Evolutionary conservation across 2,888 invertebrate species (phyloP).

Genomic region (Listrodromus nycthemerus): DNA sequence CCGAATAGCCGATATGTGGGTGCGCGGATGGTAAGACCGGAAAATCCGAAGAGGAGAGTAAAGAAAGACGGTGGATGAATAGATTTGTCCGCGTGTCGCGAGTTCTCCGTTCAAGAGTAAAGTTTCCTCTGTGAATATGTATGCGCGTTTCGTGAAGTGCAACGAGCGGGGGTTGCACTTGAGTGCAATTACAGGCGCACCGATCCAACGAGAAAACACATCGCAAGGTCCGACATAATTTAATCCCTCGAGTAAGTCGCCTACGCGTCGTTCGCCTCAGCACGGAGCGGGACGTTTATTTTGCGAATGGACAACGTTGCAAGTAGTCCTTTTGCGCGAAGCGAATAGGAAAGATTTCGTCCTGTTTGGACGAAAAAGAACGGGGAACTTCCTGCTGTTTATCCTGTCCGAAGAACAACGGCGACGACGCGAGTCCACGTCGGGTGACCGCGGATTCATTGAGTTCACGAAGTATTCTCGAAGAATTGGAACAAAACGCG

Average conservation of each 20-base stretch:
- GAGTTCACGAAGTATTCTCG: neutral
- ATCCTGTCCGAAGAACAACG: constrained; percentile 34
- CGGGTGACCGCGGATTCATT: constrained; percentile 29
- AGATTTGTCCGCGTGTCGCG: constrained; percentile 56
- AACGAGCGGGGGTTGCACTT: constrained; percentile 65
- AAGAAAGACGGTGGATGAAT: constrained; percentile 43
- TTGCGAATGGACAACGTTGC: constrained; percentile 69
- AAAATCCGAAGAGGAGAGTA: constrained; percentile 38
- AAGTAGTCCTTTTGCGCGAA: constrained; percentile 61
- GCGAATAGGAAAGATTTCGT: constrained; percentile 54
- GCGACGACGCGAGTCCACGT: constrained; percentile 26
- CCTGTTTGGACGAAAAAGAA: constrained; percentile 31
- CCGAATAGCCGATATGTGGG: constrained; percentile 51
- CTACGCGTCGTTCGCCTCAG: constrained; percentile 68
- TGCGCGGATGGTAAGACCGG: constrained; percentile 39
- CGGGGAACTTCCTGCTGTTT: neutral
- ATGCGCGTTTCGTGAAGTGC: constrained; percentile 29
- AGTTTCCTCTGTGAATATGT: constrained; percentile 30
- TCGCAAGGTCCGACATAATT: constrained; percentile 75
- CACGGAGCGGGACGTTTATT: constrained; percentile 70
- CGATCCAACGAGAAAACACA: constrained; percentile 68
- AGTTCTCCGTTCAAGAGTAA: constrained; percentile 43
- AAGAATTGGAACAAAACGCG: constrained; percentile 5
- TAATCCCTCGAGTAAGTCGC: constrained; percentile 74
- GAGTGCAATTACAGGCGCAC: constrained; percentile 67